Percentiles rank a stretch among this genome's conserved stretches.
These are phyloP conservation scores for Stomatorhinus walkeri DNA, from an alignment of 2,797 vertebrate genomes.

Conservation along the genomic window DNA sequence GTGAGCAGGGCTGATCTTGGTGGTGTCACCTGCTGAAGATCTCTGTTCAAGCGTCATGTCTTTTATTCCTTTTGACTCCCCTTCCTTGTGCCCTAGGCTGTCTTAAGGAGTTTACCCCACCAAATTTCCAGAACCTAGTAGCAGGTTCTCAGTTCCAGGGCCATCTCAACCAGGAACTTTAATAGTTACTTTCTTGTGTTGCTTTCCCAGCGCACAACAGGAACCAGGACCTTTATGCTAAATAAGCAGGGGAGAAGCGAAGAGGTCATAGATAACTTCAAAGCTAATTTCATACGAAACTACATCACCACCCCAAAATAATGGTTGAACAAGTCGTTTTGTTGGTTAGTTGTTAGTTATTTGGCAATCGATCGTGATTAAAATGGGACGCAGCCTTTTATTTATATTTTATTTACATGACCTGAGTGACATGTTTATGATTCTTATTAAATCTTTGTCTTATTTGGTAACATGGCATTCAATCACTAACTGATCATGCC, in stretches of 20 bases:
- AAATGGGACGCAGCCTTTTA: background rate
- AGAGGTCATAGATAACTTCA: background rate
- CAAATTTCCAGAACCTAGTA: background rate
- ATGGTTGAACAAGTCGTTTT: background rate
- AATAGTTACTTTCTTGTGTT: background rate
- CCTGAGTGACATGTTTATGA: background rate
- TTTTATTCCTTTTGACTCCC: background rate
- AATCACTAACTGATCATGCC: background rate
- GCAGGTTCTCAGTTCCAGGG: background rate
- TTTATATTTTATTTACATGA: background rate
- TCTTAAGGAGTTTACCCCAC: background rate
- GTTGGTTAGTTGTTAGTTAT: background rate
- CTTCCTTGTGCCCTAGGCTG: background rate
- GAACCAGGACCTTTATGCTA: background rate
- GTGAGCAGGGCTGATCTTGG: background rate
- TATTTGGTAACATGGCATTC: background rate
- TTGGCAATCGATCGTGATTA: background rate
- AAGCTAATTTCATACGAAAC: background rate
- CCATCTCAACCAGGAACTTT: background rate
- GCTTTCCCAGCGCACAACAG: background rate
- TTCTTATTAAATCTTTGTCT: background rate
- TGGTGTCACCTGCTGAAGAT: background rate
- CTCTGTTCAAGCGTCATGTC: background rate
- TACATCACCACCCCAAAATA: background rate
- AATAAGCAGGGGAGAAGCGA: background rate